Base-by-base conservation (phyloP, 2,888 invertebrate species). In the Hypomecis punctinalis region DNA sequence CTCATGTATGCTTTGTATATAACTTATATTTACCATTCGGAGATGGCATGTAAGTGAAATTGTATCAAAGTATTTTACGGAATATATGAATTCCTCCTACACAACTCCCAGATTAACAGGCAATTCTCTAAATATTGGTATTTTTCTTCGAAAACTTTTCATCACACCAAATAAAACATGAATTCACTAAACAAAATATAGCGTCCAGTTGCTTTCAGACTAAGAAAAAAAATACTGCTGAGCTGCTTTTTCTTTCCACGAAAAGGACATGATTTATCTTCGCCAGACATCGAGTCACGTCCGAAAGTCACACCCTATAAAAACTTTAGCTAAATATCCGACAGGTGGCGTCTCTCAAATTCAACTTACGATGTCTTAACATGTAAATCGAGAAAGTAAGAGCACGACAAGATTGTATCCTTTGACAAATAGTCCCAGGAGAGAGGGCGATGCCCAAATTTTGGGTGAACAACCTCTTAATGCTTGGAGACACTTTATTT, bases 401-500 rank as follows among this genome's bases (percentile, higher is more conserved):
- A 82, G 79, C 72, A 79, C 74, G 74, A 76, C 79, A 76, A 82
- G 79, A 82, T 81, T 78, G 82, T 83, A 83, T 87, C 86, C 89
- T 85, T 89, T 88, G 84, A 90, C 85, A 90, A 89, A 90, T 88
- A 84, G 83, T 83, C 82, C 79, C 81, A 80, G 75, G 76, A 84
- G 84, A 84, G 83, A 83, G 87, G 84, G 86, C 88, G 89, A 86
- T 86, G 89, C 90, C 91, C 91, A 92, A 92, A 88, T 87, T 85
- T 79, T 89, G 88, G 91, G 92, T 92, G 90, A 92, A 92, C 86
- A 90, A 92, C 92, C 92, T 92, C 85, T 88, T 89, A 90, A 91
- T 91, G 90, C 88, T 84, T 76, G 87, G 90, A 88, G 92, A 92
- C 91, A 92, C 86, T 92, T 91, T 91, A 92, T 92, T 92, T 92